phyloP scores from a whole-genome alignment of 2,888 invertebrate genomes.

The Melanostoma scalare region DNA sequence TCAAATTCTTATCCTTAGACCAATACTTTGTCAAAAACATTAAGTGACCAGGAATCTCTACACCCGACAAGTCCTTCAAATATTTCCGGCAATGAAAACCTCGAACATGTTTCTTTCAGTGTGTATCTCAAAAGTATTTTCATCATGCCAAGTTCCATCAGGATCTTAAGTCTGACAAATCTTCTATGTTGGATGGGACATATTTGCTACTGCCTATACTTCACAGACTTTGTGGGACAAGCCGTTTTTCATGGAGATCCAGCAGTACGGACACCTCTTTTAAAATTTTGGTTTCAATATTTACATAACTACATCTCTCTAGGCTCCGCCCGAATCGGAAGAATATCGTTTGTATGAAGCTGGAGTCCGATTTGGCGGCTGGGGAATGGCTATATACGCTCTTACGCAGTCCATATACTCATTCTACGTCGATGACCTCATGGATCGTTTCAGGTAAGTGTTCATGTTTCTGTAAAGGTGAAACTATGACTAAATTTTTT shows the following conservation, averaged over 20 bases:
- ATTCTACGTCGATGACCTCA: slow-evolving; percentile 79
- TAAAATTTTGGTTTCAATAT: neutral
- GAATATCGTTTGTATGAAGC: slow-evolving; percentile 78
- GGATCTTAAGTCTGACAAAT: slow-evolving; percentile 85
- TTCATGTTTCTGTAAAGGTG: neutral
- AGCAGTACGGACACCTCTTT: slow-evolving; percentile 75
- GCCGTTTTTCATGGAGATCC: slow-evolving; percentile 84
- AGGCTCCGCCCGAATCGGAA: slow-evolving; percentile 76
- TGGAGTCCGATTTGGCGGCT: slow-evolving; percentile 82
- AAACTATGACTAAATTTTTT: neutral
- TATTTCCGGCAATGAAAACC: no score
- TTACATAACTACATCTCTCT: neutral
- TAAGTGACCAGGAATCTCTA: no score
- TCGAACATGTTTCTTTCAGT: slow-evolving; percentile 76
- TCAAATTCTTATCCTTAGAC: slow-evolving; percentile 76
- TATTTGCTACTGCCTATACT: slow-evolving; percentile 86
- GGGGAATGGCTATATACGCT: slow-evolving; percentile 82
- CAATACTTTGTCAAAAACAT: no score
- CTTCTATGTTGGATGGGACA: slow-evolving; percentile 87
- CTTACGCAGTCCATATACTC: slow-evolving; percentile 82
- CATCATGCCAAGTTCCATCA: slow-evolving; percentile 84
- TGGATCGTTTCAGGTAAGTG: slow-evolving; percentile 80
- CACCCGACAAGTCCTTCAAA: no score
- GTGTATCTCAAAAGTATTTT: slow-evolving; percentile 84
- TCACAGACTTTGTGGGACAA: slow-evolving; percentile 87